Evolutionary conservation across 37 sponge, comb jelly and placozoan genomes (phyloP).

Genomic region (Corticium candelabrum): DNA sequence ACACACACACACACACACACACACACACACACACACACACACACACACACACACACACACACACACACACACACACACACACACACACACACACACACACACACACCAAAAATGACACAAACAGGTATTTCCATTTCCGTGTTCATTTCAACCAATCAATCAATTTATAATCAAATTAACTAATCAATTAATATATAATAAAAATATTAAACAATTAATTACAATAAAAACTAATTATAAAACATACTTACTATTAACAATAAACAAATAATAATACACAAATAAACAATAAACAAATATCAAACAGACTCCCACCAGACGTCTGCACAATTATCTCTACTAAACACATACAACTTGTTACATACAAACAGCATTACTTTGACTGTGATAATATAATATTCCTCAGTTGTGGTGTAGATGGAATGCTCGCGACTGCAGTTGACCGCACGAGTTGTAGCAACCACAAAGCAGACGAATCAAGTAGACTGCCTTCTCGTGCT

Average conservation of each 20-base stretch:
- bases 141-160: too few relatives aligned
- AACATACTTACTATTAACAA: too few relatives aligned
- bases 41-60: background rate
- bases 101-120: too few relatives aligned
- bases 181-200: too few relatives aligned
- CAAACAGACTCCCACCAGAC: too few relatives aligned
- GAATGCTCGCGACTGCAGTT: slow-evolving; percentile 52
- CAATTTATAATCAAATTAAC: too few relatives aligned
- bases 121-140: background rate
- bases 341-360: background rate
- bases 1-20: background rate
- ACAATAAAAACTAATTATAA: too few relatives aligned
- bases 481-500: slow-evolving; percentile 28
- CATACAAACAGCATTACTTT: slow-evolving; percentile 24
- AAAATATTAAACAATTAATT: too few relatives aligned
- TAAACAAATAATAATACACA: too few relatives aligned
- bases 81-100: background rate
- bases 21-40: background rate
- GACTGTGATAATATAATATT: slow-evolving; percentile 52
- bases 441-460: slow-evolving; percentile 41
- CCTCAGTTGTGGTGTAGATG: slow-evolving; percentile 47
- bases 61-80: background rate
- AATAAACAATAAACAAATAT: too few relatives aligned
- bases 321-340: too few relatives aligned
- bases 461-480: slow-evolving; percentile 63